Evolutionary conservation across 2,888 invertebrate species (phyloP), one percentile per base, ranked within the genome.

Genomic region (Caenorhabditis sp.): DNA sequence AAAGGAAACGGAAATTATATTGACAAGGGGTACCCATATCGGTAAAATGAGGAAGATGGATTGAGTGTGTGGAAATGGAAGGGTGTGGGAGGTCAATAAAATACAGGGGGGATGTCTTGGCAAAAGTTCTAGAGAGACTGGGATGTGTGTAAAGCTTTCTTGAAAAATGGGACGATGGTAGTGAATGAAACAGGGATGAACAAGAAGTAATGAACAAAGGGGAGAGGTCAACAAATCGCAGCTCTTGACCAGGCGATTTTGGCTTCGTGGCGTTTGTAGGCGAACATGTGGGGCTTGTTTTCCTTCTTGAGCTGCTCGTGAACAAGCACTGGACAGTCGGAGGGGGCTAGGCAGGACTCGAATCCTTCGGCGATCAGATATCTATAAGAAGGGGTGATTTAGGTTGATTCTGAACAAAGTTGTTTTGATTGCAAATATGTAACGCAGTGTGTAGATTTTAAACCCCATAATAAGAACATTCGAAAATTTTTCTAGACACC

Each of bases 201-300:
- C 47, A 16, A 14, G 56, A 28, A 41, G 35, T 24, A 16, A 35
- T 35, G 22, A 19, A 31, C 8, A 22, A 24, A n/a, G 31, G 12
- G 19, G 41, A 26, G 6, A 14, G 12, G 6, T 63, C 26, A 82
- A 35, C 68, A 77, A 26, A 82, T 79, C 4, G 82, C 82, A 4
- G 82, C 68, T 38, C 82, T 26, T 0, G 97, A 97, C 97, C 97
- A 98, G 79, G 97, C 97, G 89, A 98, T 97, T 94, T 97, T 97
- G 35, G 97, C 97, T 92, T 97, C 97, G 93, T 96, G 96, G 85
- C 97, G 94, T 93, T 97, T 97, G 94, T 96, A 98, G 22, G 97
- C 97, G 93, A 98, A 95, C 93, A 96, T 95, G 93, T 96, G 96
- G 92, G 96, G 96, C 92, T 95, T 95, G 72, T 95, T 95, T 22